phyloP scores from a whole-genome alignment of 2,113 vertebrate genomes.

The Grantiella picta region DNA sequence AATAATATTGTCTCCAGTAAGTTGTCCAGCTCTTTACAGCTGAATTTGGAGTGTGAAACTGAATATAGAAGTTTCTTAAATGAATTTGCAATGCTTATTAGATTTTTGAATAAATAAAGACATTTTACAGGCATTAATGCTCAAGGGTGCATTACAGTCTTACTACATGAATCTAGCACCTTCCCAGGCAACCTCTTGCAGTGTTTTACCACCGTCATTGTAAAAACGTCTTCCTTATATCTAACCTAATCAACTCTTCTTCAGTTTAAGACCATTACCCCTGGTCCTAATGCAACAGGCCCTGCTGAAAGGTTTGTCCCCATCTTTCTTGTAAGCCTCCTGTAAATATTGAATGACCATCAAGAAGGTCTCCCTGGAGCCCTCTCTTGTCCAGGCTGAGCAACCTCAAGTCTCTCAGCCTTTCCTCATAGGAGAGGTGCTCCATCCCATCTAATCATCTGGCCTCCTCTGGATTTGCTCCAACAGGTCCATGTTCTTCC shows the following conservation, averaged over 20 bases:
- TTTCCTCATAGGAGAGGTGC: not conserved
- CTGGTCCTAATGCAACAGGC: not conserved
- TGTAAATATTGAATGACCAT: not conserved
- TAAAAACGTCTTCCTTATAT: not conserved
- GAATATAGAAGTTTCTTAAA: not conserved
- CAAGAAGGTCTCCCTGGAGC: not conserved
- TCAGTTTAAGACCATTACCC: not conserved
- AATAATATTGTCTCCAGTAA: not conserved
- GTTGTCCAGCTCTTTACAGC: not conserved
- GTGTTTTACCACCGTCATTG: not conserved
- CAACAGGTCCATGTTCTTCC: not conserved
- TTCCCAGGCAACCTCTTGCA: not conserved
- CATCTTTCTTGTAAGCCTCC: not conserved
- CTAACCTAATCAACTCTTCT: not conserved
- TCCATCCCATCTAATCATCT: not conserved
- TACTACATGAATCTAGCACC: not conserved
- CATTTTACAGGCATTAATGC: not conserved
- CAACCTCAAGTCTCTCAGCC: not conserved
- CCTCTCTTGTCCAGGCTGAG: not conserved
- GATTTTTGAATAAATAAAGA: not conserved
- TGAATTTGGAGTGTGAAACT: not conserved
- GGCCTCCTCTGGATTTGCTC: not conserved
- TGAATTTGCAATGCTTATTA: not conserved
- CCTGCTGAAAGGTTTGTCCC: not conserved
- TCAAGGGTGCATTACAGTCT: not conserved